phyloP scores from a whole-genome alignment of 2,888 invertebrate species.

The Cryptus viduatorius region DNA sequence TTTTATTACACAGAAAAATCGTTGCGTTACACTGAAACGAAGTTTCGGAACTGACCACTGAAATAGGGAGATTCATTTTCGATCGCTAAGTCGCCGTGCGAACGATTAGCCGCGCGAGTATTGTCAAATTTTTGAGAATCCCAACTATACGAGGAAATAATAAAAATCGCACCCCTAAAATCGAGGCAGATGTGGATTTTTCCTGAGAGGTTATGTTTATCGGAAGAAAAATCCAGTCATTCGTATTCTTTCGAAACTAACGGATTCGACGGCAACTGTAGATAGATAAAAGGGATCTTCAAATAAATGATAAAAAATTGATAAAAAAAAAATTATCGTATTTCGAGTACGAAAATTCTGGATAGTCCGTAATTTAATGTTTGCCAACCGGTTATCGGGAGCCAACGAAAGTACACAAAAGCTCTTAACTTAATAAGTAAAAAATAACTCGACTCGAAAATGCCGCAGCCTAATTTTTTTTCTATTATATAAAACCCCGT shows the following conservation, averaged over 20 bases:
- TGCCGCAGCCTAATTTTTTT: not conserved
- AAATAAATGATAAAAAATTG: not conserved
- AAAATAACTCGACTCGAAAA: constrained; percentile 3
- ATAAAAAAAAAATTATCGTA: not conserved
- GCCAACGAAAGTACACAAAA: not conserved
- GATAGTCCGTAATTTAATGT: not conserved
- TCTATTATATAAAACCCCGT: not conserved
- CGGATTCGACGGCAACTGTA: not conserved
- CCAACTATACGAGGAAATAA: constrained; percentile 20
- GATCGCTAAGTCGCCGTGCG: constrained; percentile 44
- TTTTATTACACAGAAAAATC: constrained; percentile 36
- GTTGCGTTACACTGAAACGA: constrained; percentile 54
- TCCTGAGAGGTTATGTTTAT: constrained; percentile 1
- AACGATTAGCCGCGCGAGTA: constrained; percentile 63
- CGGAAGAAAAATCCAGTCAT: not conserved
- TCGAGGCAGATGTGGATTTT: constrained; percentile 49
- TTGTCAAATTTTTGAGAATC: constrained; percentile 44
- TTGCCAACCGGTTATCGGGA: not conserved
- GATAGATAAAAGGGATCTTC: not conserved
- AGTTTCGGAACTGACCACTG: constrained; percentile 53
- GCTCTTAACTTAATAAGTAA: not conserved
- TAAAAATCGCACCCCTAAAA: constrained; percentile 53
- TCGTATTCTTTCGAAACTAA: not conserved
- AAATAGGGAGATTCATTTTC: constrained; percentile 23
- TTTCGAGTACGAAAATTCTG: not conserved